Conservation (phyloP, 2,113 vertebrate genomes). For the Paradisaea rubra region DNA sequence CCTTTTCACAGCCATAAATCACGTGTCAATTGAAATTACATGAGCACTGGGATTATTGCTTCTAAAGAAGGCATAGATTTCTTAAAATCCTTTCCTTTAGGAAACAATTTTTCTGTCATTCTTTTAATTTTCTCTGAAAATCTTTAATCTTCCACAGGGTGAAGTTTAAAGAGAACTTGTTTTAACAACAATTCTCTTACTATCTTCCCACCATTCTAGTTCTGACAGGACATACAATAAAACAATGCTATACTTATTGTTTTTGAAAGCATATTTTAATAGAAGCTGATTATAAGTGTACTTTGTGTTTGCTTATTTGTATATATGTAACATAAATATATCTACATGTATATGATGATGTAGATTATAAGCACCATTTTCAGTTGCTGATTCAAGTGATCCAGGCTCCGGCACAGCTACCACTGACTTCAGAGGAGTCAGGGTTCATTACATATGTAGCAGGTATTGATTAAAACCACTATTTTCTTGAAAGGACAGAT, state of each 20-base stretch:
- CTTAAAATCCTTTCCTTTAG: background rate
- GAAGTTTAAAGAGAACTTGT: background rate
- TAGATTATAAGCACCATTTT: background rate
- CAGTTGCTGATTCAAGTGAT: background rate
- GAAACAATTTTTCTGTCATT: background rate
- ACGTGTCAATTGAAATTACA: background rate
- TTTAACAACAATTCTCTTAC: background rate
- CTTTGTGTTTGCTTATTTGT: background rate
- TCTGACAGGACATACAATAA: background rate
- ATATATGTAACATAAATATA: background rate
- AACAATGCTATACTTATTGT: background rate
- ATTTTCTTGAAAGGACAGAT: background rate
- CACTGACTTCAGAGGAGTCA: background rate
- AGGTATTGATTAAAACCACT: background rate
- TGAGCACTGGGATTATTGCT: background rate
- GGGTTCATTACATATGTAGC: background rate
- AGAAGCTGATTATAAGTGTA: background rate
- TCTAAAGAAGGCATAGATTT: background rate
- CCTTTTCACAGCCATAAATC: slow-evolving; percentile 42
- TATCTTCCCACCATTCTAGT: background rate
- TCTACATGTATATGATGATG: background rate
- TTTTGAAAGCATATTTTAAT: background rate
- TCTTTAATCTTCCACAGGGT: background rate
- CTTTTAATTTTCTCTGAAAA: background rate
- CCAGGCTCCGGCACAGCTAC: background rate